Percentiles rank a stretch among this genome's conserved stretches.
phyloP scores from a whole-genome alignment of 2,797 vertebrate species.

The Melanotaenia trifasciata region DNA sequence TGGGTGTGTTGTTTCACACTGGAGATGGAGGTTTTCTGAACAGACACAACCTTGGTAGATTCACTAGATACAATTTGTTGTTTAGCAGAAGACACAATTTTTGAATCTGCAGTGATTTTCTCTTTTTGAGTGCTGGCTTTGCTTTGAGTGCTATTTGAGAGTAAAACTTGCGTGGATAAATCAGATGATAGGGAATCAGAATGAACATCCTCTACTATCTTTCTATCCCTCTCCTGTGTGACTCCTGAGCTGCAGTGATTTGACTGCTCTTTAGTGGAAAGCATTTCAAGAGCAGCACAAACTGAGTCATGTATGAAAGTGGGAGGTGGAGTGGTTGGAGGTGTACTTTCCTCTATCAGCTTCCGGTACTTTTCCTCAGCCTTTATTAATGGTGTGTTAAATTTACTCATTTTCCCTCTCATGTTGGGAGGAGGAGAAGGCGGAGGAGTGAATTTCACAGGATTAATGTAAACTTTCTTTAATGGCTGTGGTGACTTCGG shows the following conservation, averaged over 20 bases:
- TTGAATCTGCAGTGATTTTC: conserved; percentile 59
- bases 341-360: conserved; percentile 82
- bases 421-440: conserved; percentile 78
- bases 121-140: conserved; percentile 61
- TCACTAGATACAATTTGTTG: conserved; percentile 75
- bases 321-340: conserved; percentile 69
- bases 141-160: conserved; percentile 58
- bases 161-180: conserved; percentile 57
- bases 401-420: conserved; percentile 87
- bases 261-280: conserved; percentile 68
- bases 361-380: conserved; percentile 90
- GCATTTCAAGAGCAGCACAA: conserved; percentile 72
- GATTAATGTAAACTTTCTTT: conserved; percentile 77
- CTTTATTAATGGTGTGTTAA: conserved; percentile 93
- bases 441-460: conserved; percentile 86
- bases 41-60: conserved; percentile 65
- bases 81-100: conserved; percentile 62
- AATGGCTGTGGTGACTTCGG: conserved; percentile 75
- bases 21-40: conserved; percentile 77
- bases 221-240: conserved; percentile 61
- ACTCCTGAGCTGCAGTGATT: conserved; percentile 58
- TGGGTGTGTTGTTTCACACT: conserved; percentile 74
- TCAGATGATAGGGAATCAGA: conserved; percentile 62
- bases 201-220: conserved; percentile 48
- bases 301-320: conserved; percentile 74